Percentiles rank a stretch among this genome's conserved stretches.
Evolutionary conservation across 2,113 vertebrate species (phyloP).

Genomic region (Agapornis roseicollis): DNA sequence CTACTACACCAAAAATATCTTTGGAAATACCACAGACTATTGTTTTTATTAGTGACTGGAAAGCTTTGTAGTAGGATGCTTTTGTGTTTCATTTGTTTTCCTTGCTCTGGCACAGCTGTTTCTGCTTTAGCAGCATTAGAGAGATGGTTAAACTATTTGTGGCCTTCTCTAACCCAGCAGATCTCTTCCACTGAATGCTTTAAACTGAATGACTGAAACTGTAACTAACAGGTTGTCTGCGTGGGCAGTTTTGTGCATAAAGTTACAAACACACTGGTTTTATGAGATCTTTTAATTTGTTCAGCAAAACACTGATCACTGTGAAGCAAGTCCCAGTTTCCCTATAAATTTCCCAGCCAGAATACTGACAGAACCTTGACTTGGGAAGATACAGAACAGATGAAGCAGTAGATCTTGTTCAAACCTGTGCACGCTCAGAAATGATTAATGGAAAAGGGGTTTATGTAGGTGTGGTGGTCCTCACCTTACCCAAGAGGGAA

Average conservation of each 20-base stretch:
- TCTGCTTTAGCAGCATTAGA: slow-evolving; percentile 76
- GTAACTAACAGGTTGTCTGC: slow-evolving; percentile 22
- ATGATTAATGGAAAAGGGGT: not conserved
- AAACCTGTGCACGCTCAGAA: not conserved
- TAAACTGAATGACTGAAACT: slow-evolving; percentile 14
- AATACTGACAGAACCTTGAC: slow-evolving; percentile 8
- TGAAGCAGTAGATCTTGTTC: slow-evolving; percentile 24
- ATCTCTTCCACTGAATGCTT: slow-evolving; percentile 51
- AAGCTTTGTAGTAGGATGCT: slow-evolving; percentile 76
- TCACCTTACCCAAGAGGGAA: not conserved
- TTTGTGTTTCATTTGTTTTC: slow-evolving; percentile 78
- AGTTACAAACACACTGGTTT: slow-evolving; percentile 25
- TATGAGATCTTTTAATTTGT: slow-evolving; percentile 50
- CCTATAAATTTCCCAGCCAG: slow-evolving; percentile 48
- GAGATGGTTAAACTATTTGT: slow-evolving; percentile 74
- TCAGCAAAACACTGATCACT: slow-evolving; percentile 21
- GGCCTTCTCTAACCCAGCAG: slow-evolving; percentile 69
- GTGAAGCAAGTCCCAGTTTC: slow-evolving; percentile 22
- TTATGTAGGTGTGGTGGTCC: not conserved
- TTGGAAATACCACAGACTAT: slow-evolving; percentile 76
- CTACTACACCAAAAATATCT: slow-evolving; percentile 74
- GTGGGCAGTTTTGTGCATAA: not conserved
- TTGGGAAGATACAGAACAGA: not conserved
- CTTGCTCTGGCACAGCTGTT: slow-evolving; percentile 76
- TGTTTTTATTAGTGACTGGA: slow-evolving; percentile 79